Conservation (phyloP, 1,140 invertebrate genomes). For the Aradophagus sp. region DNA sequence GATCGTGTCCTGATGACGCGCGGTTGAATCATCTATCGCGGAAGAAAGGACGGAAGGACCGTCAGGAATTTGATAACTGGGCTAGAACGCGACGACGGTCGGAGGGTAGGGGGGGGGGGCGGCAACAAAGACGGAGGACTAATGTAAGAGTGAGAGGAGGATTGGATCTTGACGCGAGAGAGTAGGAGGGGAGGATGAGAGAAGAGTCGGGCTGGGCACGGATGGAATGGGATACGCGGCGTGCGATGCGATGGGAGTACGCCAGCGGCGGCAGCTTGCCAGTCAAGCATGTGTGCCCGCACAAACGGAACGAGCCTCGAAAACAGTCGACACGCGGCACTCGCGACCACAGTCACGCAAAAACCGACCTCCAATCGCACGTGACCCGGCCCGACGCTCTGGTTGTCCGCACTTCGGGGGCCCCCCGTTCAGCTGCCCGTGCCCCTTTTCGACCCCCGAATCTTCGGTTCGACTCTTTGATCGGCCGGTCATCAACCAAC, state of each 20-base stretch:
- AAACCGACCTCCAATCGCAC: constrained; percentile 14
- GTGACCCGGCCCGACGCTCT: constrained; percentile 31
- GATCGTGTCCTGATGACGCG: constrained; percentile 10
- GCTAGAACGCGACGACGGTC: constrained; percentile 1
- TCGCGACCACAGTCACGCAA: constrained; percentile 33
- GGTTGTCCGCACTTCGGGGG: no score
- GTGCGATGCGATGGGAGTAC: constrained; percentile 35
- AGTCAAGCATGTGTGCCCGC: constrained; percentile 43
- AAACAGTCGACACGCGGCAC: constrained; percentile 51
- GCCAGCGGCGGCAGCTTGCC: constrained; percentile 30
- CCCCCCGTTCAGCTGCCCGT: no score
- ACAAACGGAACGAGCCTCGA: constrained; percentile 31
- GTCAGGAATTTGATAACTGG: constrained; percentile 36
- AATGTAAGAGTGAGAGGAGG: constrained; percentile 13
- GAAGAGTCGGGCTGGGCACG: constrained; percentile 32
- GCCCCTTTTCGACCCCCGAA: no score
- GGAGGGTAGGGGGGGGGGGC: not conserved
- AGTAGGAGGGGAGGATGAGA: constrained; percentile 21
- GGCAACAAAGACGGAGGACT: not conserved
- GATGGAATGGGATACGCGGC: constrained; percentile 43
- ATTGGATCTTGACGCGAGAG: no score
- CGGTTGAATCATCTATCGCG: constrained; percentile 24
- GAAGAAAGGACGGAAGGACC: constrained; percentile 40
- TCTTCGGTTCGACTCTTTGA: no score
- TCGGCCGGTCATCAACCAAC: no score